Base-by-base conservation (phyloP, 2,797 vertebrate genomes). In the Peromyscus aztecus region DNA sequence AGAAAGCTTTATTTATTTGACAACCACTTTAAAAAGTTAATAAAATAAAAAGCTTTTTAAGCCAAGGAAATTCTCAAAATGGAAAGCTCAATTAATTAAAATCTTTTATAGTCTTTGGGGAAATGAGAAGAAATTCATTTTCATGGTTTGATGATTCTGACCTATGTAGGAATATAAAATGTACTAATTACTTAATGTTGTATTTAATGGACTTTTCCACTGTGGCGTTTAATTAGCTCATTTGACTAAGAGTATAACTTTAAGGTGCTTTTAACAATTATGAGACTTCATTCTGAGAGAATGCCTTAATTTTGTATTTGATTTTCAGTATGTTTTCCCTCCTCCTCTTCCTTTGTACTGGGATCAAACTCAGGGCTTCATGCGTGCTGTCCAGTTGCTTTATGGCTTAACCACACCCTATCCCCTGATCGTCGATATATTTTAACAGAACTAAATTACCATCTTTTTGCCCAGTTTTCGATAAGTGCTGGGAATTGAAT, bases 41-140 rank as follows among this genome's bases (percentile, higher is more conserved):
- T 93, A 94, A 94, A 97, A 94, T 89, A 95, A 90, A 91, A 69
- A 81, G 59, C 85, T 87, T 97, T 93, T 90, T 59, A 97, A 95
- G 83, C 46, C 10, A 91, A 92, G 82, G 55, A 93, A 96, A 95
- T 92, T 90, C 78, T 92, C 84, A 92, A 83, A 31, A 93, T 57
- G 73, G 43, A 93, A 95, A 95, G n/a, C 52, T 96, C 96, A 96
- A 96, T 96, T 97, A 94, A 96, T 96, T 97, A 94, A 96, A 97
- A 97, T 88, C 11, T 80, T 94, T 94, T 95, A 87, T 46, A 96
- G 23, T 92, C 61, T 49, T 92, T 88, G 8, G 63, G 57, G 86
- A 96, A 95, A 96, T 82, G 91, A 97, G 63, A 94, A 97, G 63
- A 94, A 96, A 96, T 88, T 97, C 67, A 91, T 55, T 96, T 96